Conservation (phyloP, 2,113 vertebrate species). For the Sinosuthora webbiana region DNA sequence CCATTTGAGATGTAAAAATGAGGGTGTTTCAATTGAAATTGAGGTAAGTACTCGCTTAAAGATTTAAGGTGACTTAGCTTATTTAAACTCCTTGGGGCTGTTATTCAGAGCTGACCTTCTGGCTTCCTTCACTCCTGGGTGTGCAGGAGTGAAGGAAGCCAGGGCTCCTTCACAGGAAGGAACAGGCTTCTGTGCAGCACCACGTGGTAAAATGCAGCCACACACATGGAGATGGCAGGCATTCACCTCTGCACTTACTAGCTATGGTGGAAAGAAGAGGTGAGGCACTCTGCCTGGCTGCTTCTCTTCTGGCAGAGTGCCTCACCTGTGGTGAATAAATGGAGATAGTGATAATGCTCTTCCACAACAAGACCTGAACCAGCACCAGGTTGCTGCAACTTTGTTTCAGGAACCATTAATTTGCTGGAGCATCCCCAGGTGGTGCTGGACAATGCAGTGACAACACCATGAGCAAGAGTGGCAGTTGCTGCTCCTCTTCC, state of each 20-base stretch:
- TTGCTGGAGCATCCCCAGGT: background rate
- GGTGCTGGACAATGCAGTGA: background rate
- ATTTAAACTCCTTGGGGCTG: background rate
- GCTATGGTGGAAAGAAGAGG: background rate
- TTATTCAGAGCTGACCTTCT: background rate
- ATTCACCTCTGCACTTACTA: background rate
- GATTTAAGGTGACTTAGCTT: background rate
- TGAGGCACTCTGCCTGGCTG: too few relatives aligned
- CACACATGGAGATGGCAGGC: fast-evolving
- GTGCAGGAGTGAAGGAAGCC: too few relatives aligned
- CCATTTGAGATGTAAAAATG: background rate
- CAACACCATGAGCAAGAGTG: background rate
- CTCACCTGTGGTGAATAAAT: fast-evolving
- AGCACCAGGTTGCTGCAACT: background rate
- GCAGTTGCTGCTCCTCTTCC: background rate
- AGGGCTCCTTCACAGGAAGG: too few relatives aligned
- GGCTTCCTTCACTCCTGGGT: background rate
- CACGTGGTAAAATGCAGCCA: fast-evolving
- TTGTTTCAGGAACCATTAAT: background rate
- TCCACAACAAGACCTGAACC: background rate
- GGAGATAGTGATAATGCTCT: background rate
- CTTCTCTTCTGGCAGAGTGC: too few relatives aligned
- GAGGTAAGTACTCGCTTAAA: background rate
- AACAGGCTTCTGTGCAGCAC: too few relatives aligned
- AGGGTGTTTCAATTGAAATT: background rate